Evolutionary conservation across 2,888 invertebrate species (phyloP).

Genomic region (Brenthis daphne): DNA sequence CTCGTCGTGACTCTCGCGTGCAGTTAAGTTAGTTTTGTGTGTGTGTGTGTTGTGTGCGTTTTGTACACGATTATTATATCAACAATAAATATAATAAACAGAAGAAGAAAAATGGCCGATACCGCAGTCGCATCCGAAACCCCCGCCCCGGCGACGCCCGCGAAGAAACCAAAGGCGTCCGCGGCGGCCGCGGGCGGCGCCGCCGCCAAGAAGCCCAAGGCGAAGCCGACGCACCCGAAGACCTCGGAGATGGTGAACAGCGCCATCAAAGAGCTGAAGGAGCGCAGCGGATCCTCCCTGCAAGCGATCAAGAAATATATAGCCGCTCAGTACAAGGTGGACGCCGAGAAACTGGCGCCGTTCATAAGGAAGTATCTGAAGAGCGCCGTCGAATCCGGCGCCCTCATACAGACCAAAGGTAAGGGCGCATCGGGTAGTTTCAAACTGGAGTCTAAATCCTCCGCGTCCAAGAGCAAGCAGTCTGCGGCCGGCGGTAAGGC

Average conservation of each 20-base stretch:
- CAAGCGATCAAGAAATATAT: conserved; percentile 85
- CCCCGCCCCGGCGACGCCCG: conserved; percentile 52
- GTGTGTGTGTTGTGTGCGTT: not conserved
- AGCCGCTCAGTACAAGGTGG: conserved; percentile 75
- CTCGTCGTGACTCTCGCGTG: no score
- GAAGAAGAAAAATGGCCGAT: conserved; percentile 47
- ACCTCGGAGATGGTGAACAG: conserved; percentile 33
- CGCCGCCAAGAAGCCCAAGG: conserved; percentile 32
- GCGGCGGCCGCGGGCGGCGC: conserved; percentile 27
- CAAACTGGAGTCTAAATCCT: conserved; percentile 61
- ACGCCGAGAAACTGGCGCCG: conserved; percentile 74
- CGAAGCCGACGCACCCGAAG: conserved; percentile 37
- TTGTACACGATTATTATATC: not conserved
- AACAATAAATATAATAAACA: not conserved
- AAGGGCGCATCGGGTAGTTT: conserved; percentile 76
- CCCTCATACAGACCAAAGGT: conserved; percentile 80
- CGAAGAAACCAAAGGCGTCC: conserved; percentile 51
- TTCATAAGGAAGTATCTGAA: conserved; percentile 83
- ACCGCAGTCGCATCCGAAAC: conserved; percentile 52
- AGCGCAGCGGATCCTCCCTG: conserved; percentile 82
- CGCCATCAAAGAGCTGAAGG: conserved; percentile 49
- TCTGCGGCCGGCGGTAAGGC: conserved; percentile 41
- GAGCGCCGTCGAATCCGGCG: conserved; percentile 76
- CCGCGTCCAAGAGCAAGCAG: conserved; percentile 39
- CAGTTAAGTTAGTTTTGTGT: no score